Conservation (phyloP, 2,113 vertebrate species). For the Potamarius usumacintae region DNA sequence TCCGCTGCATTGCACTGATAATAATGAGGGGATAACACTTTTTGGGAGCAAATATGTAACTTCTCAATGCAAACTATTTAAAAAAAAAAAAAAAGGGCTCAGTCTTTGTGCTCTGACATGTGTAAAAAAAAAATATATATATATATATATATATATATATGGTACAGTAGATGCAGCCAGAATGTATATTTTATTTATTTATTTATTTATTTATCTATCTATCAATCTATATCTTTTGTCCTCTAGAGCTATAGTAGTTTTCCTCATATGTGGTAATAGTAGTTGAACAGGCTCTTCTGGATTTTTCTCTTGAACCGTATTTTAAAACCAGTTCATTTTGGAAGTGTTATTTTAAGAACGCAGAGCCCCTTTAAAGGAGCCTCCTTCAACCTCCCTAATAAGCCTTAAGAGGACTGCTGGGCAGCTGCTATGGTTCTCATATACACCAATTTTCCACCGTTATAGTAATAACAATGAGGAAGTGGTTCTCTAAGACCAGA, state of each 20-base stretch:
- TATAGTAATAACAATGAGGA: conserved; percentile 33
- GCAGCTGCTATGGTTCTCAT: conserved; percentile 46
- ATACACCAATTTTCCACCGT: conserved; percentile 25
- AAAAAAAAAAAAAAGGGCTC: conserved; percentile 48
- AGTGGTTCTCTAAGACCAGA: conserved; percentile 46
- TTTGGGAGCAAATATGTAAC: conserved; percentile 49
- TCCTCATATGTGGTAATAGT: conserved; percentile 37
- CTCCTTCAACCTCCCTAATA: conserved; percentile 40
- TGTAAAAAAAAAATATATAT: background rate
- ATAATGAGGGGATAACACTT: conserved; percentile 39
- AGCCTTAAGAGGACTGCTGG: conserved; percentile 55
- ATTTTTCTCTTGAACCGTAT: conserved; percentile 16
- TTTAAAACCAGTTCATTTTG: conserved; percentile 20
- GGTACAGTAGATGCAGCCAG: conserved; percentile 31
- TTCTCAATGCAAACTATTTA: conserved; percentile 55
- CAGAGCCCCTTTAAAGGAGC: conserved; percentile 53
- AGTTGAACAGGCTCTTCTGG: conserved; percentile 27
- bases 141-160: no score
- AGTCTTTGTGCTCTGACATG: conserved; percentile 46
- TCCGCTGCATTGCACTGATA: conserved; percentile 48
- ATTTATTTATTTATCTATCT: conserved; percentile 31
- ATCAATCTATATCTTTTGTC: background rate
- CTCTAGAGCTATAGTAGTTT: conserved; percentile 17
- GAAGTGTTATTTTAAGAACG: conserved; percentile 34
- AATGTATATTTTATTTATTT: conserved; percentile 47